phyloP scores from a whole-genome alignment of 2,113 vertebrate genomes.

The Chrysochloris asiatica region DNA sequence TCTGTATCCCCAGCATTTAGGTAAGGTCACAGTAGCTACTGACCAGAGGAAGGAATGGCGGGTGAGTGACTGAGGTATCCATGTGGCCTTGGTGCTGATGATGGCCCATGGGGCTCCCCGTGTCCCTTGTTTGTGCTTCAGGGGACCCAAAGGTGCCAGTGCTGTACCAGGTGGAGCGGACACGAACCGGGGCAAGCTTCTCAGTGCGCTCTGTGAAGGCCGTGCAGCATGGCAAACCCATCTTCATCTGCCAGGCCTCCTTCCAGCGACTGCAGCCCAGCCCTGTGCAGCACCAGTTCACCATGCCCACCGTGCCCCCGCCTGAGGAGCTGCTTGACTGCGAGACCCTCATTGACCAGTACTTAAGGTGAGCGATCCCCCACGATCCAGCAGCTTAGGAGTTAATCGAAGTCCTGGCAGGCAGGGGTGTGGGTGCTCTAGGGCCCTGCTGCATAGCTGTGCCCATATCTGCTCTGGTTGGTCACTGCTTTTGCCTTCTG shows the following conservation, averaged over 20 bases:
- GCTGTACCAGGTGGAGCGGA: conserved; percentile 94
- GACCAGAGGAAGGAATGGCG: neutral
- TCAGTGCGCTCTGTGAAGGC: conserved; percentile 93
- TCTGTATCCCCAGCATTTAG: too few species aligned
- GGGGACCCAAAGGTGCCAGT: conserved; percentile 94
- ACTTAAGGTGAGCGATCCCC: conserved; percentile 86
- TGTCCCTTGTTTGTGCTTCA: conserved; percentile 64
- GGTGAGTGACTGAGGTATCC: neutral
- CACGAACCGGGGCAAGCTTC: conserved; percentile 92
- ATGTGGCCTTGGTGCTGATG: neutral
- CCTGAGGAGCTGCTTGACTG: conserved; percentile 90
- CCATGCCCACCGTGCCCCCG: conserved; percentile 90
- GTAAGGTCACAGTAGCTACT: neutral
- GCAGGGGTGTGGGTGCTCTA: neutral
- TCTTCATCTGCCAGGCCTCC: conserved; percentile 94
- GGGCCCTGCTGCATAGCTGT: too few species aligned
- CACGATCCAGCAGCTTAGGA: neutral
- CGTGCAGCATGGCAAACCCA: conserved; percentile 93
- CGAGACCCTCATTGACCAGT: conserved; percentile 89
- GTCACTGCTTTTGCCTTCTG: neutral
- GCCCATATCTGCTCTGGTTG: neutral
- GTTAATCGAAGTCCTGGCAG: neutral
- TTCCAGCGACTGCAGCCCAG: conserved; percentile 92
- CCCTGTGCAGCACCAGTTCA: conserved; percentile 92
- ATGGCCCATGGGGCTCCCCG: neutral